Conservation (phyloP, 1,140 invertebrate genomes). For the Drosophila nigrodunni region DNA sequence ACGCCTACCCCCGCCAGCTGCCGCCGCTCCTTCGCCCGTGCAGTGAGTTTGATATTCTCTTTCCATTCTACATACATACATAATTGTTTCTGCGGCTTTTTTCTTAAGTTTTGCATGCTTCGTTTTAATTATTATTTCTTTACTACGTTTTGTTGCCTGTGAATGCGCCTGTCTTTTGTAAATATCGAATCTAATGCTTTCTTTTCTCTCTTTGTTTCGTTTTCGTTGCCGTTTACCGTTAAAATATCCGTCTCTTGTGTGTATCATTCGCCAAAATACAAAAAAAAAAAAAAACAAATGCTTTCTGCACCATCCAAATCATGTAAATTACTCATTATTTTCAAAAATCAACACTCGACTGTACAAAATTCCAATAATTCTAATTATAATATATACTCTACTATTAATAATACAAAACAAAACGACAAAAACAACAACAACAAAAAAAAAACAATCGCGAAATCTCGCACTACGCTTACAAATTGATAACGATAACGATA, state of each 20-base stretch:
- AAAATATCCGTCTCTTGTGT: slow-evolving; percentile 42
- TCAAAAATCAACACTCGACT: slow-evolving; percentile 16
- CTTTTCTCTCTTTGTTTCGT: slow-evolving; percentile 47
- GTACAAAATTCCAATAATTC: slow-evolving; percentile 28
- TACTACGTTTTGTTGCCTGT: neutral
- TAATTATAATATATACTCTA: slow-evolving; percentile 30
- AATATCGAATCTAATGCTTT: slow-evolving; percentile 65
- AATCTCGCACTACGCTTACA: slow-evolving; percentile 22
- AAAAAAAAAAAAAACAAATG: slow-evolving; percentile 7
- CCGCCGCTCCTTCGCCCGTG: slow-evolving; percentile 85
- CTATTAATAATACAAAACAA: slow-evolving; percentile 43
- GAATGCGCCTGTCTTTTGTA: slow-evolving; percentile 40
- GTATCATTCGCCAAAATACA: slow-evolving; percentile 25
- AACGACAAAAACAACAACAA: slow-evolving; percentile 3
- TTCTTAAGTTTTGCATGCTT: neutral
- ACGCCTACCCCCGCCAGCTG: slow-evolving; percentile 63
- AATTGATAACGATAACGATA: slow-evolving; percentile 50
- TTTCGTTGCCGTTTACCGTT: slow-evolving; percentile 55
- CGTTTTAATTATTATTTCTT: neutral
- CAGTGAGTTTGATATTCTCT: slow-evolving; percentile 86
- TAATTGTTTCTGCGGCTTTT: slow-evolving; percentile 54
- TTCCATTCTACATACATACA: slow-evolving; percentile 52
- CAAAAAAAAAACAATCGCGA: slow-evolving; percentile 15
- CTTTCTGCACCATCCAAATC: slow-evolving; percentile 30
- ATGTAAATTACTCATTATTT: slow-evolving; percentile 31